These are phyloP conservation scores for Drosophila nikananu DNA, from an alignment of 1,140 invertebrate genomes.

Conservation along the genomic window DNA sequence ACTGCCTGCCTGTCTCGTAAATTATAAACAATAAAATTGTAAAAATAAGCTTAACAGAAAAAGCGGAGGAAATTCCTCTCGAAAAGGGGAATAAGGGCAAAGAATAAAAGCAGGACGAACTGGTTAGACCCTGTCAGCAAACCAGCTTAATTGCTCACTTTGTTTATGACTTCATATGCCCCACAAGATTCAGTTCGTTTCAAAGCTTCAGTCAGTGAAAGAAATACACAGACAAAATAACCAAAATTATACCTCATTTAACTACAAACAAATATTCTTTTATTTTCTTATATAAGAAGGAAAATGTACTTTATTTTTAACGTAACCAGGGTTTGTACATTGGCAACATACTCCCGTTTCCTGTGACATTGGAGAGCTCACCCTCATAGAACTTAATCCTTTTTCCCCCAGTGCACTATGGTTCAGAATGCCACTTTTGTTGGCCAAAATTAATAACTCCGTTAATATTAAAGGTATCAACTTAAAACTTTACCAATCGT, in stretches of 20 bases:
- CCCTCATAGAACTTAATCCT: neutral
- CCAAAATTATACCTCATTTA: neutral
- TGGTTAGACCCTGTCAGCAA: slow-evolving; percentile 40
- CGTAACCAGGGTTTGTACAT: no score
- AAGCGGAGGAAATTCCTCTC: slow-evolving; percentile 10
- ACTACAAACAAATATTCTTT: no score
- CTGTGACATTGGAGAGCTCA: neutral
- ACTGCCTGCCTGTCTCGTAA: slow-evolving; percentile 36
- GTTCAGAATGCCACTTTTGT: no score
- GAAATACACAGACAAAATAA: neutral
- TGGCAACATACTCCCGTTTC: neutral
- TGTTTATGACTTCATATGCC: slow-evolving; percentile 76
- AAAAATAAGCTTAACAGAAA: slow-evolving; percentile 45
- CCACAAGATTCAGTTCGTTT: slow-evolving; percentile 9
- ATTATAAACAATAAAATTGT: slow-evolving; percentile 73
- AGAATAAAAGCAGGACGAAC: neutral
- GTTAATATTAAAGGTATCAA: no score
- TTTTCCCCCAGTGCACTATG: no score
- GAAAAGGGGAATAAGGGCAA: neutral
- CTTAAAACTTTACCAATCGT: no score
- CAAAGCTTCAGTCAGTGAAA: neutral
- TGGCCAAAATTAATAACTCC: no score
- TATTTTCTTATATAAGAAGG: neutral
- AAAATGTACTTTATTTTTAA: no score
- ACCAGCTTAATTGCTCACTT: slow-evolving; percentile 69